Conservation (phyloP, 2,113 vertebrate genomes). For the Hemibates koningsi region DNA sequence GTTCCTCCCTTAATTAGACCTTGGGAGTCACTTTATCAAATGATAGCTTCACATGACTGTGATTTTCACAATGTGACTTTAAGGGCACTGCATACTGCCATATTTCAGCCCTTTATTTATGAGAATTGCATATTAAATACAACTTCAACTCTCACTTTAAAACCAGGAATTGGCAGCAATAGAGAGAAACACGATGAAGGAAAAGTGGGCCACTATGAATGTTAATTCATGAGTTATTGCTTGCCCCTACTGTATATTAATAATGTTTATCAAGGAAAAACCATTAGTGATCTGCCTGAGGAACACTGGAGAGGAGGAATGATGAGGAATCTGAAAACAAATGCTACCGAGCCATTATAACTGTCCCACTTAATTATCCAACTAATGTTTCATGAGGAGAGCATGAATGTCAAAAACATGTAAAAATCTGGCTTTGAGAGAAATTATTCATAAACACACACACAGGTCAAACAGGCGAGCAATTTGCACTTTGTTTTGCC, state of each 20-base stretch:
- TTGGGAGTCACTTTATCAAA: neutral
- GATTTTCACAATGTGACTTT: neutral
- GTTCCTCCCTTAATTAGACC: neutral
- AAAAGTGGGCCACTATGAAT: neutral
- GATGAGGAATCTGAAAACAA: neutral
- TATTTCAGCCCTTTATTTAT: neutral
- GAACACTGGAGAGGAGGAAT: neutral
- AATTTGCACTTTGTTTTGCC: neutral
- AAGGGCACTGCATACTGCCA: neutral
- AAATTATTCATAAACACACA: neutral
- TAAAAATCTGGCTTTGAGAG: neutral
- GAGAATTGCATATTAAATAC: neutral
- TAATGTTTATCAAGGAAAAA: constrained; percentile 22
- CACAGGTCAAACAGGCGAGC: neutral
- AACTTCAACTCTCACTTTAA: neutral
- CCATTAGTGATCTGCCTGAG: neutral
- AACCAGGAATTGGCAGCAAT: neutral
- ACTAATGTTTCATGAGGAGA: neutral
- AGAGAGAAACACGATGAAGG: neutral
- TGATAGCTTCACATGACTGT: neutral
- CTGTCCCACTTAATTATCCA: neutral
- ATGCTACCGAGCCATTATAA: neutral
- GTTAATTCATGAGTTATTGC: neutral
- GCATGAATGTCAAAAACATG: neutral
- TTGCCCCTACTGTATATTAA: constrained; percentile 1